Evolutionary conservation across 2,113 vertebrate genomes (phyloP).

Genomic region (Naja naja): DNA sequence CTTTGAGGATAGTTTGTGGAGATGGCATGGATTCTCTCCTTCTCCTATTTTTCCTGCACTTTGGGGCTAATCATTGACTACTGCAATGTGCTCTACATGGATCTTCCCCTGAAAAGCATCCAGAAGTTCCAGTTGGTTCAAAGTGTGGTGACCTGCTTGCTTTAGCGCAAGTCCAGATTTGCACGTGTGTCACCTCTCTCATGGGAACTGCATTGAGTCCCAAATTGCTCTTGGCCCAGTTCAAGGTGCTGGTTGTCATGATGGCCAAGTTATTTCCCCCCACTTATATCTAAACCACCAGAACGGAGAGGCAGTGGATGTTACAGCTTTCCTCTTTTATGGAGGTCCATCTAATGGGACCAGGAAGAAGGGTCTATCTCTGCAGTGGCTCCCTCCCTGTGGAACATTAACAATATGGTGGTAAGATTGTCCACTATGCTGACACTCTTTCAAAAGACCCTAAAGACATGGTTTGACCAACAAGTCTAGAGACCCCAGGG

Average conservation of each 20-base stretch:
- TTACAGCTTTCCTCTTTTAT: not conserved
- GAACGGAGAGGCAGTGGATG: not conserved
- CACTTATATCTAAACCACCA: not conserved
- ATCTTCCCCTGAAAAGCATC: not conserved
- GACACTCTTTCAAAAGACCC: not conserved
- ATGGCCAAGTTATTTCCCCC: too few relatives aligned
- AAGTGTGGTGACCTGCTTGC: not conserved
- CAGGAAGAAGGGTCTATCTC: not conserved
- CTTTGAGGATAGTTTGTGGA: not conserved
- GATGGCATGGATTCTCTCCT: not conserved
- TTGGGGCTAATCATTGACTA: too few relatives aligned
- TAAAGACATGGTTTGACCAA: not conserved
- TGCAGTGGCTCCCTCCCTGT: not conserved
- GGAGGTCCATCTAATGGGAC: not conserved
- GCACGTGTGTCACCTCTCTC: too few relatives aligned
- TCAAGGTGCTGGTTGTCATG: too few relatives aligned
- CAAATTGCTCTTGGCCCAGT: too few relatives aligned
- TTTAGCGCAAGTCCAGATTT: not conserved
- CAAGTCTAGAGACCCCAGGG: not conserved
- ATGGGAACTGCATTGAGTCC: too few relatives aligned
- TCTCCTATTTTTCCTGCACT: too few relatives aligned
- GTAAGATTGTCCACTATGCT: not conserved
- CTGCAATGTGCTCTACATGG: too few relatives aligned
- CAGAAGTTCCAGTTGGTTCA: not conserved
- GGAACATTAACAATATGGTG: too few relatives aligned